These are phyloP conservation scores for Neosalanx taihuensis DNA, from an alignment of 2,797 vertebrate genomes.

Conservation along the genomic window DNA sequence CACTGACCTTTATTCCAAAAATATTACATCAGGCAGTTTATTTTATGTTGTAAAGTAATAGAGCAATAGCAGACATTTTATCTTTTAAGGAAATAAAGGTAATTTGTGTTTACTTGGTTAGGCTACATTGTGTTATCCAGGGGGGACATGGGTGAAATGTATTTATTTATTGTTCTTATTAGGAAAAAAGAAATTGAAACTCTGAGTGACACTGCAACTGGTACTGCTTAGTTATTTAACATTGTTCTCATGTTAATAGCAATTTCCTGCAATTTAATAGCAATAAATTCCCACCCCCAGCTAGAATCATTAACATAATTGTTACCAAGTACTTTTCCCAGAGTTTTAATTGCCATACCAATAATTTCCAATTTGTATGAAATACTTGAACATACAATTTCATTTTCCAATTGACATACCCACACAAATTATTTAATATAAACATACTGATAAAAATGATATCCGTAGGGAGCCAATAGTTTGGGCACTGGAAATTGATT, in stretches of 20 bases:
- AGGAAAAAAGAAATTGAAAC: neutral
- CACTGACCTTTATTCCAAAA: constrained; percentile 56
- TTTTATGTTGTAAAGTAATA: constrained; percentile 45
- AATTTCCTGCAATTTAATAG: constrained; percentile 55
- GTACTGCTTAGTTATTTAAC: constrained; percentile 31
- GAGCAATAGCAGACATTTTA: constrained; percentile 55
- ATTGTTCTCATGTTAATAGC: constrained; percentile 48
- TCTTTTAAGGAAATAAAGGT: constrained; percentile 25
- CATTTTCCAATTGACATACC: constrained; percentile 66
- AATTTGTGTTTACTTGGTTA: constrained; percentile 39
- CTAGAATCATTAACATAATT: constrained; percentile 73
- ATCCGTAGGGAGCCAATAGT: constrained; percentile 61
- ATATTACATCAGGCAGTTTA: constrained; percentile 64
- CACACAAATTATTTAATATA: constrained; percentile 69
- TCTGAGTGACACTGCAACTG: constrained; percentile 5
- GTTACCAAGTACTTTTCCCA: constrained; percentile 70
- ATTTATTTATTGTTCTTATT: neutral
- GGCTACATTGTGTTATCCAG: constrained; percentile 26
- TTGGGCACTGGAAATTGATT: constrained; percentile 46
- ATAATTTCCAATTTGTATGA: constrained; percentile 73
- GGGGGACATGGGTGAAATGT: neutral
- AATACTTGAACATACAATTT: constrained; percentile 65
- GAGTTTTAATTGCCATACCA: constrained; percentile 73
- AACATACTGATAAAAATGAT: constrained; percentile 69
- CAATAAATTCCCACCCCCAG: constrained; percentile 71